Conservation (phyloP, 2,113 vertebrate species). For the Phaethornis superciliosus region DNA sequence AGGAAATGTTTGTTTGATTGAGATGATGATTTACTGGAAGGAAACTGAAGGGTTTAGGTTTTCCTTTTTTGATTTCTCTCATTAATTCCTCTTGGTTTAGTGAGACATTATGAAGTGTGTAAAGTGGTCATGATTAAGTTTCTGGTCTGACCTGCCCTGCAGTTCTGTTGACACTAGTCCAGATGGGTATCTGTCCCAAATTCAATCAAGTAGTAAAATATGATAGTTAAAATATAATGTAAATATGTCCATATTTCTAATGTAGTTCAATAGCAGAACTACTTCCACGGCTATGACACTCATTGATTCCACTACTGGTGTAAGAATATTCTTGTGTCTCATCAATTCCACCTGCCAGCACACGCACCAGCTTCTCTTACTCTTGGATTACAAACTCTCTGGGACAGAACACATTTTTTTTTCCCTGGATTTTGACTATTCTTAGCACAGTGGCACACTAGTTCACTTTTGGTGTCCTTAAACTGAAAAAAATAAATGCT, state of each 20-base stretch:
- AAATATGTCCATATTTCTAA: background rate
- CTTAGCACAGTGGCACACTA: background rate
- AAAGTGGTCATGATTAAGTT: background rate
- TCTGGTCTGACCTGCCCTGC: background rate
- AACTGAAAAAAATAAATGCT: background rate
- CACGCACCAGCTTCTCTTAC: background rate
- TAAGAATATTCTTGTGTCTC: background rate
- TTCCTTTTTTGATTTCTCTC: background rate
- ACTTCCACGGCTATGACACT: background rate
- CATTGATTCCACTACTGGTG: background rate
- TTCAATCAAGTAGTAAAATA: background rate
- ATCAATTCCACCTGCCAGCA: background rate
- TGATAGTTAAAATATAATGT: background rate
- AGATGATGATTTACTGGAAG: background rate
- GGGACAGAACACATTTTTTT: background rate
- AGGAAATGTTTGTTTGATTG: background rate
- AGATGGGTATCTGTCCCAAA: background rate
- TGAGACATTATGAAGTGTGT: background rate
- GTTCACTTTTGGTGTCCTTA: background rate
- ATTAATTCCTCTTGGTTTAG: background rate
- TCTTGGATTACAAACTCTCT: background rate
- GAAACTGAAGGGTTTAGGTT: background rate
- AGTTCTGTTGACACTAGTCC: background rate
- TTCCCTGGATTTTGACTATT: background rate
- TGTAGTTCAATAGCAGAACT: background rate